Percentiles rank a stretch among this genome's conserved stretches.
Conservation (phyloP, 2,113 vertebrate genomes). For the Regulus satrapa region DNA sequence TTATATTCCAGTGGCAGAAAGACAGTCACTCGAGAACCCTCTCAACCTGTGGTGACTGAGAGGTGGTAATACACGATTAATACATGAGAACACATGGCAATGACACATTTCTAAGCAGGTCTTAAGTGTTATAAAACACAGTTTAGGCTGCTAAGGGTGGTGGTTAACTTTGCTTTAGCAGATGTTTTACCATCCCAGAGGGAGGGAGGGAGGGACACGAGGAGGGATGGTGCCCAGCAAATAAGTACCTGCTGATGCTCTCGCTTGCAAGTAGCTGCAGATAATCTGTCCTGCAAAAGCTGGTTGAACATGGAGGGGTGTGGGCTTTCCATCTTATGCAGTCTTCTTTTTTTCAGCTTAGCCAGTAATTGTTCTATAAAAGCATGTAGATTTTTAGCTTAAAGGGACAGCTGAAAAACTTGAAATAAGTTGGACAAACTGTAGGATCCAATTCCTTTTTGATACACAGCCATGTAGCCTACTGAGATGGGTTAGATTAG, state of each 20-base stretch:
- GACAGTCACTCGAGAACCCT: neutral
- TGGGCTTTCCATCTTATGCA: neutral
- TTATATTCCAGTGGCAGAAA: neutral
- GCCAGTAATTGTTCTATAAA: neutral
- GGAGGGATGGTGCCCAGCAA: neutral
- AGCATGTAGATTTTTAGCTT: neutral
- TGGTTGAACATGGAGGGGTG: neutral
- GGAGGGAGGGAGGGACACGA: neutral
- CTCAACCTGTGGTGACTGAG: neutral
- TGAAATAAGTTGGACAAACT: neutral
- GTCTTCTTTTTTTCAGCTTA: neutral
- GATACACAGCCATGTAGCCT: neutral
- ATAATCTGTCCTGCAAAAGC: neutral
- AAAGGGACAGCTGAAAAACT: neutral
- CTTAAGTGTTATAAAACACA: neutral
- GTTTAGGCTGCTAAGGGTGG: neutral
- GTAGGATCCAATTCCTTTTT: neutral
- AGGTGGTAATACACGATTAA: neutral
- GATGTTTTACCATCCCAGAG: rapidly evolving
- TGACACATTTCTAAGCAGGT: neutral
- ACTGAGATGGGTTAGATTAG: neutral
- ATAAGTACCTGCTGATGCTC: neutral
- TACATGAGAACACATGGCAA: neutral
- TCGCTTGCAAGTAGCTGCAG: neutral
- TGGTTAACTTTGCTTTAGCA: neutral